Base-by-base conservation (phyloP, 2,113 vertebrate species). In the Nibea albiflora region DNA sequence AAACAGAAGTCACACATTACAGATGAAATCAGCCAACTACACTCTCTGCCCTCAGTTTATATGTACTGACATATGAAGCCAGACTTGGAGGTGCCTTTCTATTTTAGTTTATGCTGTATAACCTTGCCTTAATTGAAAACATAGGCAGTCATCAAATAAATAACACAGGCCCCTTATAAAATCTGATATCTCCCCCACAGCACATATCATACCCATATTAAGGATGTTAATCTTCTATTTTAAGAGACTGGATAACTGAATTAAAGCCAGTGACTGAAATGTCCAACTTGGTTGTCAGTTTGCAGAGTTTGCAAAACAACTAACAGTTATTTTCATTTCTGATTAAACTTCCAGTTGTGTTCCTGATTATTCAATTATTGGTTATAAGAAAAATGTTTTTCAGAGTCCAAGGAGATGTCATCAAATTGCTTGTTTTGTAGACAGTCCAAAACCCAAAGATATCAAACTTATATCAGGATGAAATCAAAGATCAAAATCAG, bases 121-220 rank as follows among this genome's bases (percentile, higher is more conserved):
- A 62, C 72, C 28, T 88, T 75, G 35, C 61, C 58, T 44, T 44
- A 1, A 31, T n/a, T 71, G 61, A 85, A 87, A 80, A 77, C 74
- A 44, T 78, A 5, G 6, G 15, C 19, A 61, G 76, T 83, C 83
- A 85, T 88, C 78, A 85, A 88, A 84, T 81, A 78, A 85, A 71
- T 75, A 46, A 60, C 6, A 50, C 46, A 35, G n/a, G 17, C 66
- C 24, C 16, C 35, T 75, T 20, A 65, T 61, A 81, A 80, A 72
- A 83, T 67, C 49, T 83, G 73, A 88, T 83, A 74, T 60, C 67
- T 62, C 69, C 69, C 49, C 53, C 57, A 62, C 76, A 75, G 54
- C 76, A 81, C 15, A 31, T 28, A 17, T 57, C 44, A 52, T 66
- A 24, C 19, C 64, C 58, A 75, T 72, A 46, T 64, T 64, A 14